Base-by-base conservation (phyloP, 1,140 invertebrate species). In the Drosophila ananassae region DNA sequence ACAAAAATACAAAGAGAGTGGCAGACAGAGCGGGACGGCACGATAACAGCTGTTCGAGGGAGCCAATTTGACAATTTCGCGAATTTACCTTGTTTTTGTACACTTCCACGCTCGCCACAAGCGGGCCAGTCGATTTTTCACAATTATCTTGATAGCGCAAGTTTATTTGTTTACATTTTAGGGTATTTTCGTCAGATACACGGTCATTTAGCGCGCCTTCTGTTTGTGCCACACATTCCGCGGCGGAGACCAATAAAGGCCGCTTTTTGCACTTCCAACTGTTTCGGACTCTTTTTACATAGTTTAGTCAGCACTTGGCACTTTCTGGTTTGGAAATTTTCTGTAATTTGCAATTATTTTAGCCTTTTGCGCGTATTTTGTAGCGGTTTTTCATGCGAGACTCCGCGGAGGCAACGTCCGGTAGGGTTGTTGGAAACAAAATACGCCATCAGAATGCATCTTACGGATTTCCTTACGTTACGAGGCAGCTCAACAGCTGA, bases 91-190 rank as follows among this genome's bases (percentile, higher is more conserved):
- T n/a, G 7, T 66, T 41, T 60, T 59, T 37, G 59, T 61, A 61
- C 64, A 64, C 64, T 61, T 64, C 24, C 32, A 25, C 2, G 2
- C 3, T 48, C 22, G 32, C 21, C 4, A 9, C 34, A 12, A 24
- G 10, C 5, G 7, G 17, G 24, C 52, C 3, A n/a, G n/a, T 51
- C 41, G 21, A 51, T 51, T 87, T 21, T 66, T 54, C 59, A 58
- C 62, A 61, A 75, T 58, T 60, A n/a, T 8, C 22, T 48, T 25
- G 13, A n/a, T 30, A 9, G 21, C 25, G 22, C 53, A 50, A 39
- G 37, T 62, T 82, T 64, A 68, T 81, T 87, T 85, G 87, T 85
- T 87, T 82, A 85, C 78, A 82, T 82, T 55, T 60, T 59, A 54
- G 24, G 47, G 39, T 28, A 63, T 64, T 81, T 51, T 50, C 4